phyloP scores from a whole-genome alignment of 2,888 invertebrate genomes.

The Melinaea marsaeus region DNA sequence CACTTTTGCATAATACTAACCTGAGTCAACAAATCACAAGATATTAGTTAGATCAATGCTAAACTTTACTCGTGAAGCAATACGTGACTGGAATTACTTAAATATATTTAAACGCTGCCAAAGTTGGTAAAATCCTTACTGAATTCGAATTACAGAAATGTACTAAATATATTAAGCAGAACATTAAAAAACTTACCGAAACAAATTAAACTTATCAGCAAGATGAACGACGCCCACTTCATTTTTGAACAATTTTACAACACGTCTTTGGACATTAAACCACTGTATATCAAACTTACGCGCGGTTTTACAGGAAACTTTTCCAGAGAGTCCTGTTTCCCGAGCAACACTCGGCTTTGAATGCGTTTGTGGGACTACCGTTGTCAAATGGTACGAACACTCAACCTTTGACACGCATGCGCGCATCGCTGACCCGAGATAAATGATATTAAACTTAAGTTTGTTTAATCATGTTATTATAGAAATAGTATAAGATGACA shows the following conservation, averaged over 20 bases:
- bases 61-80: slow-evolving; percentile 4
- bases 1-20: not conserved
- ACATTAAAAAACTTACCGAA: slow-evolving; percentile 49
- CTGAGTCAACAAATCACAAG: slow-evolving; percentile 32
- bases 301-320: slow-evolving; percentile 45
- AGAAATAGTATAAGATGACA: not conserved
- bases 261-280: slow-evolving; percentile 44
- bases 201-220: slow-evolving; percentile 46
- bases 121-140: too few species aligned
- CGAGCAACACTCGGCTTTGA: slow-evolving; percentile 46
- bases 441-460: slow-evolving; percentile 35
- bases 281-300: slow-evolving; percentile 19
- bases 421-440: slow-evolving; percentile 39
- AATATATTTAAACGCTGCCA: too few species aligned
- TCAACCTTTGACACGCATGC: slow-evolving; percentile 62
- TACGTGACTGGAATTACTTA: too few species aligned
- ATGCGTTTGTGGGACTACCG: slow-evolving; percentile 44
- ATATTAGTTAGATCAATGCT: slow-evolving; percentile 16
- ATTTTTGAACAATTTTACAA: slow-evolving; percentile 51
- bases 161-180: not conserved
- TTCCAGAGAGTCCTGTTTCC: slow-evolving; percentile 45
- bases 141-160: not conserved
- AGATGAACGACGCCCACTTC: slow-evolving; percentile 54
- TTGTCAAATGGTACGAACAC: slow-evolving; percentile 35
- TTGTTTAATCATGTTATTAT: slow-evolving; percentile 22